phyloP scores from a whole-genome alignment of 2,113 vertebrate species.

The Geothlypis trichas region DNA sequence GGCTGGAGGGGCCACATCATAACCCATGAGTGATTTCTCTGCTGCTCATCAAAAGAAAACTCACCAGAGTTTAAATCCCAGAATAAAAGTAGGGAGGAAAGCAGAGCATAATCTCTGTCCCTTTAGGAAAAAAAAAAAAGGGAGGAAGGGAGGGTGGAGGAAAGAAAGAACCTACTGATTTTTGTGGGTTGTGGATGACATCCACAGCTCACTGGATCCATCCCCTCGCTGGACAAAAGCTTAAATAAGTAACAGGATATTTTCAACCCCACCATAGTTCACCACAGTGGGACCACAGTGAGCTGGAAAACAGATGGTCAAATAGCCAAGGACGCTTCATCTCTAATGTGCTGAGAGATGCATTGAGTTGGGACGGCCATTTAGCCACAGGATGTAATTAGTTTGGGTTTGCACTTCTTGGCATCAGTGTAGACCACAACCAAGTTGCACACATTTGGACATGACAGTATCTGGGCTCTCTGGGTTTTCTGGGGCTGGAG shows the following conservation, averaged over 20 bases:
- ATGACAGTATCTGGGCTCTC: not conserved
- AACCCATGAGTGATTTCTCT: not conserved
- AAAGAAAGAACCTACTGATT: not conserved
- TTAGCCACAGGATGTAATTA: constrained; percentile 10
- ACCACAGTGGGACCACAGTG: not conserved
- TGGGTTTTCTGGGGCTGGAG: not conserved
- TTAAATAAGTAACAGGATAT: constrained; percentile 27
- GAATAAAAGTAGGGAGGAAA: not conserved
- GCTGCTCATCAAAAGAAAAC: not conserved
- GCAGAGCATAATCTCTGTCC: not conserved
- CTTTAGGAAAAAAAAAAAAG: not conserved
- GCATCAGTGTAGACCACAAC: not conserved
- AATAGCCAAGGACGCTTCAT: not conserved
- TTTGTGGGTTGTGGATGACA: not conserved
- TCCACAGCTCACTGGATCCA: not conserved
- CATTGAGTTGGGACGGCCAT: not conserved
- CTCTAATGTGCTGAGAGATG: not conserved
- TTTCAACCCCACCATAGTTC: not conserved
- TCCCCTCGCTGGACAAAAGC: not conserved
- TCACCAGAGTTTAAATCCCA: no score
- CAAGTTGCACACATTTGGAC: constrained; percentile 1
- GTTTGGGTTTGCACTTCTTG: constrained; percentile 21
- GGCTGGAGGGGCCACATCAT: not conserved
- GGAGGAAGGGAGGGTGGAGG: not conserved
- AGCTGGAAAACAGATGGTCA: constrained; percentile 7